These are phyloP conservation scores for Tricholaema leucomelas DNA, from an alignment of 2,113 vertebrate species.

Conservation along the genomic window DNA sequence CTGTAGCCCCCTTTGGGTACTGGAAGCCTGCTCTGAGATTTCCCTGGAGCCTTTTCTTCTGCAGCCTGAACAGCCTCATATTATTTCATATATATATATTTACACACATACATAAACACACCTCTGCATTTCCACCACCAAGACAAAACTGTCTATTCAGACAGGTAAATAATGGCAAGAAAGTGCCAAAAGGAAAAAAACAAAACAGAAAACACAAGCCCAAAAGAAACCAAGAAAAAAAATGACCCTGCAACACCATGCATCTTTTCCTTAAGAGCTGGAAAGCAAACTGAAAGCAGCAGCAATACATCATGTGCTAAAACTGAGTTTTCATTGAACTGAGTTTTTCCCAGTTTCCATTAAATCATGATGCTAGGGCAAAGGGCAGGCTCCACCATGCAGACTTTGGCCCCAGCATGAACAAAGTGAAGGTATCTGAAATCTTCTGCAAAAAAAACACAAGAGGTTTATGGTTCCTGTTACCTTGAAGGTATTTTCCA, in stretches of 20 bases:
- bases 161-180: neutral
- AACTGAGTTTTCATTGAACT: neutral
- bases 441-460: rapidly evolving
- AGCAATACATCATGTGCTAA: neutral
- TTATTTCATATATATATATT: too few species aligned
- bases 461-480: neutral
- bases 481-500: neutral
- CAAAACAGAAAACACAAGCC: too few species aligned
- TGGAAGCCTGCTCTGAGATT: too few species aligned
- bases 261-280: neutral
- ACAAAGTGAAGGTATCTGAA: neutral
- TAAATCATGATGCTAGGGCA: neutral
- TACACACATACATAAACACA: neutral
- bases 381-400: neutral
- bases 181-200: neutral
- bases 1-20: too few species aligned
- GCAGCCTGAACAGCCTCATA: too few species aligned
- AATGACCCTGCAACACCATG: neutral
- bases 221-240: too few species aligned
- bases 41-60: too few species aligned
- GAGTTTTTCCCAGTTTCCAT: neutral
- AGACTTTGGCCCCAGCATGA: neutral
- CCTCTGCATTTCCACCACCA: neutral
- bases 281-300: neutral
- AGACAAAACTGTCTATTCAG: neutral